A percentile compares a stretch with the other conserved stretches of the same genome.
Conservation (phyloP, 2,113 vertebrate species). For the Bufo gargarizans region DNA sequence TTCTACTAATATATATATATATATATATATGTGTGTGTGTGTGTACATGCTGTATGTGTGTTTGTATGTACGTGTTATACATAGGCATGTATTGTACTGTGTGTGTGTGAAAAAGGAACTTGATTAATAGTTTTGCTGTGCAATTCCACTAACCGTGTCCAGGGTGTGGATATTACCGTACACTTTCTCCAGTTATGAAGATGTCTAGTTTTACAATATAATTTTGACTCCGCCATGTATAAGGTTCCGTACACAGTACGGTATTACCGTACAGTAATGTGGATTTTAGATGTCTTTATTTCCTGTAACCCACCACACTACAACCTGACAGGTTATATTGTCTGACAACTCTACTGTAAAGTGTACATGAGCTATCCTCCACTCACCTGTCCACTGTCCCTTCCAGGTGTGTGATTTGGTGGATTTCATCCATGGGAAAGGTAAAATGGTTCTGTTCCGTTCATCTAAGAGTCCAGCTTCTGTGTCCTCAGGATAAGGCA, state of each 20-base stretch:
- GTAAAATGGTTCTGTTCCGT: conserved; percentile 80
- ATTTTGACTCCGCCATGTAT: neutral
- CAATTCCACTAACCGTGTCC: too few species aligned
- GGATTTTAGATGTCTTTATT: neutral
- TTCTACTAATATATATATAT: too few species aligned
- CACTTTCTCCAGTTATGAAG: neutral
- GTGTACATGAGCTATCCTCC: neutral
- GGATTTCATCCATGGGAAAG: conserved; percentile 98
- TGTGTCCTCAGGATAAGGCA: conserved; percentile 77
- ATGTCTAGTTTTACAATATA: neutral
- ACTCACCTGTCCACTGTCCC: conserved; percentile 93
- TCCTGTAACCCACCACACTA: neutral
- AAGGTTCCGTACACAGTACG: neutral
- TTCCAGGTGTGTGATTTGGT: conserved; percentile 96
- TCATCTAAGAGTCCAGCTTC: conserved; percentile 76
- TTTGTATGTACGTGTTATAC: too few species aligned
- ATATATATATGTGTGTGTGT: too few species aligned
- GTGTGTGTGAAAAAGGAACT: too few species aligned
- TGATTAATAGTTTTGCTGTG: too few species aligned
- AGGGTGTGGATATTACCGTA: neutral
- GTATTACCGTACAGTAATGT: too few species aligned
- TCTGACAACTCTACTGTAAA: neutral
- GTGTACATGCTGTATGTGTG: too few species aligned
- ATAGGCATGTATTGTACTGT: too few species aligned
- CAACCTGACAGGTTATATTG: neutral